Conservation (phyloP, 2,888 invertebrate species). For the Stramonita haemastoma region DNA sequence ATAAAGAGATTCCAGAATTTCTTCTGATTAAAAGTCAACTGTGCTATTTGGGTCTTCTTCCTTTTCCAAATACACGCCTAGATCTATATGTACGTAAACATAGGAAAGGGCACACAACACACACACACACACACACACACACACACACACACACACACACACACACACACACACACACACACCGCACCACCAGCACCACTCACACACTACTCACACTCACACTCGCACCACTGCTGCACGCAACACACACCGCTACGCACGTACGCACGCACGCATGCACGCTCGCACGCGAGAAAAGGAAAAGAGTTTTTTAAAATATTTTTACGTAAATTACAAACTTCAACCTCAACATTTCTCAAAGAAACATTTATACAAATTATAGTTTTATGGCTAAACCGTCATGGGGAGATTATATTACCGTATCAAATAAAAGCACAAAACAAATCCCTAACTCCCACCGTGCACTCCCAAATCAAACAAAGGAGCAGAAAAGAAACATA, state of each 20-base stretch:
- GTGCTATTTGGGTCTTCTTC: no score
- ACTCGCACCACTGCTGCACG: not conserved
- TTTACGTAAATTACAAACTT: no score
- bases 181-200: not conserved
- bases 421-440: not conserved
- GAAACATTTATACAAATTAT: no score
- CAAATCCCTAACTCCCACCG: not conserved
- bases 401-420: no score
- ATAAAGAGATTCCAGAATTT: no score
- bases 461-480: not conserved
- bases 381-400: no score
- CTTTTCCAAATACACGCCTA: no score
- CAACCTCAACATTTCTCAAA: no score
- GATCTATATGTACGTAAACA: no score
- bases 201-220: not conserved
- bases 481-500: not conserved
- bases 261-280: not conserved
- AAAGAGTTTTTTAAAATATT: no score
- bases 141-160: slow-evolving; percentile 1
- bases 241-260: not conserved
- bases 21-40: no score
- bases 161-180: not conserved
- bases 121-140: not conserved
- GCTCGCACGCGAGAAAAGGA: not conserved
- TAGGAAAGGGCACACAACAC: no score